phyloP scores from a whole-genome alignment of 2,888 invertebrate genomes.

The Limnephilus lunatus region DNA sequence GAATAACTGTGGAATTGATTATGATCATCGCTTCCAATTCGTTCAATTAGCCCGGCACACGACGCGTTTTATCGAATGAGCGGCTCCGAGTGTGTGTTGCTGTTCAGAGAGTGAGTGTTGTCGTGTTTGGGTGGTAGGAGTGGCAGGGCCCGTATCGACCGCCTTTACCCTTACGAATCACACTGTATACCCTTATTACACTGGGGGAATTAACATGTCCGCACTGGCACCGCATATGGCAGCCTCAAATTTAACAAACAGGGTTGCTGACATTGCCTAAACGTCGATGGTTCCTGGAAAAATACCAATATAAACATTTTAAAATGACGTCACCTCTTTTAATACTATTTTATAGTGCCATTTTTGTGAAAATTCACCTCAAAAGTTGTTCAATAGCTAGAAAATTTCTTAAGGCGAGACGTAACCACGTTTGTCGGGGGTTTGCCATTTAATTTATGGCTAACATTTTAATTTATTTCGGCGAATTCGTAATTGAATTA shows the following conservation, averaged over 20 bases:
- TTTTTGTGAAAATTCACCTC: too few species aligned
- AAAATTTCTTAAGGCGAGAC: too few species aligned
- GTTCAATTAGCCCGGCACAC: slow-evolving; percentile 41
- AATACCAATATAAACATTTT: too few species aligned
- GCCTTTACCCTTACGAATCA: slow-evolving; percentile 3
- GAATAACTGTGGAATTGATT: slow-evolving; percentile 37
- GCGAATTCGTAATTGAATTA: too few species aligned
- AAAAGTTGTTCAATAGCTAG: too few species aligned
- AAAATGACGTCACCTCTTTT: too few species aligned
- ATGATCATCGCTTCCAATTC: slow-evolving; percentile 34
- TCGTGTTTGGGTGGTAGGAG: neutral
- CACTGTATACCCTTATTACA: neutral
- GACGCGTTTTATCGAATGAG: slow-evolving; percentile 17
- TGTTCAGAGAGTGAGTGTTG: neutral
- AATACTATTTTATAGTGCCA: too few species aligned
- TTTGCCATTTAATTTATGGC: too few species aligned
- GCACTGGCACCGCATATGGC: slow-evolving; percentile 46
- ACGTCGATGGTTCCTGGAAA: too few species aligned
- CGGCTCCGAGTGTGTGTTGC: neutral
- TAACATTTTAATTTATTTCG: too few species aligned
- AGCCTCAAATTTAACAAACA: slow-evolving; percentile 9
- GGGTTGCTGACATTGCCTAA: neutral
- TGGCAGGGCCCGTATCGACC: slow-evolving; percentile 23
- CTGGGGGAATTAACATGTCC: slow-evolving; percentile 58
- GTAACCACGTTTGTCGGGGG: too few species aligned